Percentiles rank a stretch among this genome's conserved stretches.
phyloP scores from a whole-genome alignment of 37 sponge, comb jelly and placozoan genomes.

The Axinella damicornis region DNA sequence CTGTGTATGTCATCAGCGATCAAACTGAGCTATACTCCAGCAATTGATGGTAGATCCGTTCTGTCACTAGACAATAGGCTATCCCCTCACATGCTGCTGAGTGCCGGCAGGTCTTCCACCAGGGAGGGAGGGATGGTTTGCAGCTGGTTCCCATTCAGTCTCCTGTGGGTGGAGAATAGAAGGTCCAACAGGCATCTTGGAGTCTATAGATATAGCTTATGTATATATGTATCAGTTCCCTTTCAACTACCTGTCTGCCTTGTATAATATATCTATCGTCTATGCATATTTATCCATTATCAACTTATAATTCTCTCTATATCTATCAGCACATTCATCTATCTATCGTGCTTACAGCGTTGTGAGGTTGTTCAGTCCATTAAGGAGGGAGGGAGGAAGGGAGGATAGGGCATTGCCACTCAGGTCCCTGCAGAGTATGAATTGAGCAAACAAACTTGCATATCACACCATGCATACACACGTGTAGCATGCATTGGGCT shows the following conservation, averaged over 20 bases:
- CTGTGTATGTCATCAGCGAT: no score
- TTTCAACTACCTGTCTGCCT: no score
- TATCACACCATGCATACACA: no score
- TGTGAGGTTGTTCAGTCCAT: conserved; percentile 21
- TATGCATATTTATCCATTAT: no score
- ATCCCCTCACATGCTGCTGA: conserved; percentile 30
- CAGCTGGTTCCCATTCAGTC: background rate
- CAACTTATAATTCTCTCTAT: no score
- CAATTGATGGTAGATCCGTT: no score
- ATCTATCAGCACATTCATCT: no score
- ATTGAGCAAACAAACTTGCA: no score
- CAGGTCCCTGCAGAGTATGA: conserved; percentile 11
- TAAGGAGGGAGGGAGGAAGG: conserved; percentile 5
- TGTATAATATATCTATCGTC: no score
- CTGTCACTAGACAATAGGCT: no score
- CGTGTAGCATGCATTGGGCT: background rate
- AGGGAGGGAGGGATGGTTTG: background rate
- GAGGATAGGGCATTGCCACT: background rate
- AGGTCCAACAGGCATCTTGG: no score
- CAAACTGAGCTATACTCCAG: no score
- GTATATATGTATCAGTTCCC: background rate
- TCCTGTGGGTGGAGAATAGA: background rate
- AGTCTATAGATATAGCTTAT: background rate
- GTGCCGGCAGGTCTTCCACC: background rate
- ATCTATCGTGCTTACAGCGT: conserved; percentile 16